phyloP scores from a whole-genome alignment of 2,888 invertebrate species.

The Anaspis maculata region DNA sequence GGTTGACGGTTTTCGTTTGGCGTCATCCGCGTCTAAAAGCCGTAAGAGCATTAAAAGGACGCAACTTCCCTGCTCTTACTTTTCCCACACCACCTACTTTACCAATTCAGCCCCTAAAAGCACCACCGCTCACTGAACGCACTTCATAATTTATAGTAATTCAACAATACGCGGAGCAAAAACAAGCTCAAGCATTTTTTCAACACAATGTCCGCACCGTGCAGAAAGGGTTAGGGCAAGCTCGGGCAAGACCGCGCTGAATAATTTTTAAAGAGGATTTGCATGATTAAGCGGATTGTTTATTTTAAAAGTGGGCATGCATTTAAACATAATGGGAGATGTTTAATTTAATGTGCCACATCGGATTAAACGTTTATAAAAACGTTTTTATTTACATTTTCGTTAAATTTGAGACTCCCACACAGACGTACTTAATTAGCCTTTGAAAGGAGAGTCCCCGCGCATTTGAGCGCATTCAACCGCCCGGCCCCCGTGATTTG shows the following conservation, averaged over 20 bases:
- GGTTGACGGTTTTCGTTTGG: conserved; percentile 16
- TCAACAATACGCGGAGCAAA: conserved; percentile 31
- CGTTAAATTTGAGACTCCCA: conserved; percentile 6
- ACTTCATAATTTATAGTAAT: conserved; percentile 36
- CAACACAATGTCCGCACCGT: no score
- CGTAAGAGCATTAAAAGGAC: conserved; percentile 31
- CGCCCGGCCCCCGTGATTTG: no score
- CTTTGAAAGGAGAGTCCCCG: background rate
- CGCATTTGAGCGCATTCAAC: no score
- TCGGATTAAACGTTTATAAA: conserved; percentile 13
- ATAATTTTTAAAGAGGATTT: conserved; percentile 24
- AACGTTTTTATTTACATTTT: conserved; percentile 10
- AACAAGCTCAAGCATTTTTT: conserved; percentile 23
- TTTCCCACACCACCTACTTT: conserved; percentile 25
- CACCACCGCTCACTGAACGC: conserved; percentile 27
- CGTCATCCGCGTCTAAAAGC: conserved; percentile 22
- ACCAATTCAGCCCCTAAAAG: conserved; percentile 33
- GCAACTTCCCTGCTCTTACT: no score
- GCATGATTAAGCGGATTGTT: conserved; percentile 28
- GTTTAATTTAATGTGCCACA: conserved; percentile 11
- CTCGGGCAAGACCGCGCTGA: conserved; percentile 17
- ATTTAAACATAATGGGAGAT: conserved; percentile 16
- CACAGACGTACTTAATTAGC: background rate
- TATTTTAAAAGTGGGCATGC: conserved; percentile 21
- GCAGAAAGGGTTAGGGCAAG: no score